Evolutionary conservation across 2,888 invertebrate genomes (phyloP), one percentile per base, ranked within the genome.

Genomic region (Therioaphis trifolii): DNA sequence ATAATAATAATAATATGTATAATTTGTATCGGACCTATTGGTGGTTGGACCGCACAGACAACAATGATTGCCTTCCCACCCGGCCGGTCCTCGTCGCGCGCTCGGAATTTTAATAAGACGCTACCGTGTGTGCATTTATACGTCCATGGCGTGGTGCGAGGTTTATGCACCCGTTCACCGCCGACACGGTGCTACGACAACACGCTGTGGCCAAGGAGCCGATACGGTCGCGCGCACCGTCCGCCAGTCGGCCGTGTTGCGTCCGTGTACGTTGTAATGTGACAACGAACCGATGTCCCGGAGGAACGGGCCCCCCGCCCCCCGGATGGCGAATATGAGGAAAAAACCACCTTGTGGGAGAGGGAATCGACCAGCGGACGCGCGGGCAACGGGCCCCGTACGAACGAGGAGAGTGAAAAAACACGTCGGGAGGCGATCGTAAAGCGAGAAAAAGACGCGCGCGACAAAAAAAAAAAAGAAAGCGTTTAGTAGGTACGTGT

Each of bases 41-140:
- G 55, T 12, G 46, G 46, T 21, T 11, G 76, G 76, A 66, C 77
- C 78, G 55, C 78, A 63, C 82, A 82, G 82, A 82, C 82, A 82
- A 82, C 82, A 82, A 82, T 82, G 82, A 82, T 74, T 66, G 40
- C 46, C 29, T 71, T 46, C 43, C 40, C 55, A 0, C 43, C 14
- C 18, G 18, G n/a, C 72, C 29, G 18, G 7, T 4, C 21, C 3
- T 1, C 15, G 27, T 49, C 35, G 66, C 29, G 14, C 71, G 14
- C 46, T 61, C 72, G 72, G 82, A 82, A 82, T 82, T 74, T 82
- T 82, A 82, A 82, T 63, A 82, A 82, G 82, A 72, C 63, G 82
- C 82, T 72, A 72, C 82, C 40, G 82, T 74, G 46, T 43, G 71
- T n/a, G 43, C 35, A 15, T 7, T 5, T 11, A 4, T 11, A 35